phyloP scores from a whole-genome alignment of 2,888 invertebrate genomes.

The Apocheima hispidaria region DNA sequence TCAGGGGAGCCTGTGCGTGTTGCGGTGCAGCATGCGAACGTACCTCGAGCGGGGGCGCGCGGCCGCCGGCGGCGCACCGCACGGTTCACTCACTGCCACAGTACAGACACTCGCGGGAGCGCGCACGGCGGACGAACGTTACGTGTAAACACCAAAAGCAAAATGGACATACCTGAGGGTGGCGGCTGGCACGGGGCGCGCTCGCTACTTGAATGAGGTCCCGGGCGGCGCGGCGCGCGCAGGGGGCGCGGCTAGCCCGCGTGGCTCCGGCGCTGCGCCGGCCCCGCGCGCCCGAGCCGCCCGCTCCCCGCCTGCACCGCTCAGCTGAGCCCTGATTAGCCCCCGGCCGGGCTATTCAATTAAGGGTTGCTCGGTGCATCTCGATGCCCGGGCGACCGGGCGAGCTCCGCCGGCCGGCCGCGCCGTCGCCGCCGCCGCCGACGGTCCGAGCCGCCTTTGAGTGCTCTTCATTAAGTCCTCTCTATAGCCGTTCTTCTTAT shows the following conservation, averaged over 20 bases:
- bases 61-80: constrained; percentile 46
- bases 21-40: constrained; percentile 73
- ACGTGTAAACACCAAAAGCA: constrained; percentile 83
- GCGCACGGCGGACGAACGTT: constrained; percentile 68
- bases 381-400: constrained; percentile 52
- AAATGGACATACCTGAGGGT: constrained; percentile 85
- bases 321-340: constrained; percentile 85
- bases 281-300: constrained; percentile 46
- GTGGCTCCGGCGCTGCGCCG: constrained; percentile 80
- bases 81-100: constrained; percentile 76
- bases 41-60: constrained; percentile 59
- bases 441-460: constrained; percentile 65
- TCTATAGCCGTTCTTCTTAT: constrained; percentile 72
- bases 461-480: constrained; percentile 75
- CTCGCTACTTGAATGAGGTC: constrained; percentile 84
- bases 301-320: constrained; percentile 68
- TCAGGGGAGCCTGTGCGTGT: constrained; percentile 44
- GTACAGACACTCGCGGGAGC: constrained; percentile 80
- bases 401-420: constrained; percentile 54
- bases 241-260: constrained; percentile 87
- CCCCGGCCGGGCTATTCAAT: constrained; percentile 83
- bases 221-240: constrained; percentile 85
- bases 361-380: constrained; percentile 82
- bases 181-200: constrained; percentile 83
- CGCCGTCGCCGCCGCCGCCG: constrained; percentile 43